These are phyloP conservation scores for Bungarus multicinctus DNA, from an alignment of 2,113 vertebrate genomes.

Conservation along the genomic window DNA sequence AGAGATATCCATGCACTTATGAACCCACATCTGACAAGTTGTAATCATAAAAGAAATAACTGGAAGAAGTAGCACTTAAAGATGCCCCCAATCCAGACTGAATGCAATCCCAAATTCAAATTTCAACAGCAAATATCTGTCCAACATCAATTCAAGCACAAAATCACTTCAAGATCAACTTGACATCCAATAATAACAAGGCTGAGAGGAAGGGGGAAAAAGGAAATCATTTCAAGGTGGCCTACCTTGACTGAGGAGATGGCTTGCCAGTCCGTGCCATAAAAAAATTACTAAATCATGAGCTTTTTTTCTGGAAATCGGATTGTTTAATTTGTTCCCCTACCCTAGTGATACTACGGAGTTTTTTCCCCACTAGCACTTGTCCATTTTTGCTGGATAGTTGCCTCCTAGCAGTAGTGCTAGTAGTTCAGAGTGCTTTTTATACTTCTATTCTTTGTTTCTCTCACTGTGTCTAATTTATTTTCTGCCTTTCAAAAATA, in stretches of 20 bases:
- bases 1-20: neutral
- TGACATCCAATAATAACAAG: neutral
- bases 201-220: neutral
- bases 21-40: neutral
- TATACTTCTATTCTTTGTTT: neutral
- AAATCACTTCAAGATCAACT: neutral
- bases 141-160: neutral
- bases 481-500: neutral
- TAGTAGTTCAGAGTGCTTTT: neutral
- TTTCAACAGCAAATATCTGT: neutral
- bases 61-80: neutral
- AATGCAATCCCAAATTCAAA: neutral
- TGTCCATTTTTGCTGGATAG: neutral
- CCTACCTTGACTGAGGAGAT: neutral
- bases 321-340: neutral
- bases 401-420: neutral
- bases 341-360: neutral
- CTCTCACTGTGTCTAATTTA: neutral
- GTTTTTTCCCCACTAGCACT: neutral
- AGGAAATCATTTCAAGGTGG: neutral
- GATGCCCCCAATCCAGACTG: neutral
- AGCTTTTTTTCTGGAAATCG: neutral
- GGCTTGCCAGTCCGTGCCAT: neutral
- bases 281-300: neutral
- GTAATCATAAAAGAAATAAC: neutral